Conservation (phyloP, 2,797 vertebrate genomes). For the Epinephelus malabaricus region DNA sequence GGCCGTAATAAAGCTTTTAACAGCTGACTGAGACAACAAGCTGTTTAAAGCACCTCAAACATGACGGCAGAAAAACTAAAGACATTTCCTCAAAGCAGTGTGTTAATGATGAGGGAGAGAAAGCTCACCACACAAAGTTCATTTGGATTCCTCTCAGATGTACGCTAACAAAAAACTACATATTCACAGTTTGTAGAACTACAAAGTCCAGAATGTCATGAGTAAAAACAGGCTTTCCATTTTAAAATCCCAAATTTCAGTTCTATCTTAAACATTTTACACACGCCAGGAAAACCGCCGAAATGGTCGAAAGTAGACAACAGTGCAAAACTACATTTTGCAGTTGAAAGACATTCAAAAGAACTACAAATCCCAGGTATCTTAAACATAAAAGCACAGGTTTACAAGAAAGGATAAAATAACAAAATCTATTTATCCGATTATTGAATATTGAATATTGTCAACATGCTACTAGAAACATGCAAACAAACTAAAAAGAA, state of each 20-base stretch:
- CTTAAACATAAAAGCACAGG: not conserved
- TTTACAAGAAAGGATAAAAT: not conserved
- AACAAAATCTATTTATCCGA: not conserved
- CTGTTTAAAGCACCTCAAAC: not conserved
- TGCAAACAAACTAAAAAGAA: constrained; percentile 10
- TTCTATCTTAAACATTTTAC: not conserved
- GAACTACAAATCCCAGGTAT: constrained; percentile 19
- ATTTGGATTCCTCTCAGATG: not conserved
- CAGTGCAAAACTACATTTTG: not conserved
- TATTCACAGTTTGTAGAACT: constrained; percentile 15
- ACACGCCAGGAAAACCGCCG: not conserved
- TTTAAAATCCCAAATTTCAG: not conserved
- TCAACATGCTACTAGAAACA: constrained; percentile 11
- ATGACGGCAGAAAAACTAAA: not conserved
- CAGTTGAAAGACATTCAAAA: not conserved
- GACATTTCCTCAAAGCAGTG: not conserved
- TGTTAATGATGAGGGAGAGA: not conserved
- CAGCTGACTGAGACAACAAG: too few species aligned
- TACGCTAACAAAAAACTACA: not conserved
- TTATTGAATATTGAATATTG: constrained; percentile 3
- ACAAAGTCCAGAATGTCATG: not conserved
- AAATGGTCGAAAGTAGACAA: not conserved
- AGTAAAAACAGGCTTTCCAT: not conserved
- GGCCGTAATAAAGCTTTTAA: not conserved
- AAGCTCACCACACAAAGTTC: not conserved